Evolutionary conservation across 2,113 vertebrate genomes (phyloP), one percentile per base, ranked within the genome.

Genomic region (Semnornis frantzii): DNA sequence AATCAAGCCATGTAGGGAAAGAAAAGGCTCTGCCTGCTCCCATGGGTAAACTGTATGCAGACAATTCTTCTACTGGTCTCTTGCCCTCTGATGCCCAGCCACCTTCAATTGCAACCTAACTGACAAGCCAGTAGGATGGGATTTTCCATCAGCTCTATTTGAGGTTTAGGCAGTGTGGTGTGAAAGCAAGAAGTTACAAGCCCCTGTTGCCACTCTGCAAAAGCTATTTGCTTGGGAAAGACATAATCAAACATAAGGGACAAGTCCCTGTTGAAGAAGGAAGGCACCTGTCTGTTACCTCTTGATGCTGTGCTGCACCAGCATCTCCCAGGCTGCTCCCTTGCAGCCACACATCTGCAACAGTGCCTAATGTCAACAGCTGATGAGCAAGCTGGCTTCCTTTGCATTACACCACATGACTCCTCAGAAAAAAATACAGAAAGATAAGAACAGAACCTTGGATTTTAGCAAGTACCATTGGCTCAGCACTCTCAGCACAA

Each of bases 1-100:
- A 0, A 76, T 63, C 0, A 2, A 62, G 6, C 19, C 9, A 14
- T 2, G 6, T 9, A 58, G 31, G 1, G 2, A 57, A 57, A 31
- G 30, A 34, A 81, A 70, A 81, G 14, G 46, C 30, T 42, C 28
- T 10, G 27, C 2, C 11, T 24, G 10, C 33, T 42, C n/a, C 64
- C 28, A 33, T 44, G 64, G 28, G 24, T 48, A 48, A 1, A 1
- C 7, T 9, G 5, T 20, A 48, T 66, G 39, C 17, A 76, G n/a
- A 5, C 12, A 39, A 31, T 14, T 54, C 42, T 48, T 19, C 52
- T 24, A 28, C n/a, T 3, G 1, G 27, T 19, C 12, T 68, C 44
- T 55, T 55, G 37, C 11, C 21, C 24, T 33, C 17, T 1, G 6
- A 37, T 55, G 46, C 25, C 44, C 30, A 31, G 25, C 6, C n/a